Evolutionary conservation across 2,888 invertebrate species (phyloP).

Genomic region (Oscheius sp.): DNA sequence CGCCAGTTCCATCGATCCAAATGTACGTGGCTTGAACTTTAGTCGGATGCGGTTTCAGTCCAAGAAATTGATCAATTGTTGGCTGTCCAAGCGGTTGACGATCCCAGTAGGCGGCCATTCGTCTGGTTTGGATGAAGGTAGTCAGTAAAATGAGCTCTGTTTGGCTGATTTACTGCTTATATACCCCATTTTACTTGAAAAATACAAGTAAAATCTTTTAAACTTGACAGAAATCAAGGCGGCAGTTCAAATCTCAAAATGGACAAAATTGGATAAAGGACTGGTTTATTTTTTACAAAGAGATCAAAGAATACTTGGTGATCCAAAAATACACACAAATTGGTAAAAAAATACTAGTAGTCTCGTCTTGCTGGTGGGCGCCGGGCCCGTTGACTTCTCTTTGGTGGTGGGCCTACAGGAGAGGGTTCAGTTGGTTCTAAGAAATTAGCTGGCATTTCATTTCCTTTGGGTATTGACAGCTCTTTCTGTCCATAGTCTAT

Average conservation of each 20-base stretch:
- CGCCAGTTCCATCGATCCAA: constrained; percentile 96
- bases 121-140: not conserved
- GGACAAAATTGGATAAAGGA: too few species aligned
- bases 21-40: constrained; percentile 82
- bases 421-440: not conserved
- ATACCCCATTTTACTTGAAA: not conserved
- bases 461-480: not conserved
- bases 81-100: constrained; percentile 54
- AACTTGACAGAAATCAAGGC: too few species aligned
- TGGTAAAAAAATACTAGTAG: too few species aligned
- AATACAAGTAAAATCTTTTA: too few species aligned
- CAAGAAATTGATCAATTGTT: constrained; percentile 57
- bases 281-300: too few species aligned
- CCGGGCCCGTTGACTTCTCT: too few species aligned
- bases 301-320: too few species aligned
- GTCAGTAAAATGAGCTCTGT: not conserved
- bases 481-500: too few species aligned
- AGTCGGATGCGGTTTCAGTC: constrained; percentile 58
- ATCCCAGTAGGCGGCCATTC: constrained; percentile 2
- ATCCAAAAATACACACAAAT: too few species aligned
- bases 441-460: constrained; percentile 8
- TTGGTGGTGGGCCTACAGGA: too few species aligned
- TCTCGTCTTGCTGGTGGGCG: too few species aligned
- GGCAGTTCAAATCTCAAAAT: too few species aligned
- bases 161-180: not conserved